A percentile compares a stretch with the other conserved stretches of the same genome.
Conservation (phyloP, 2,113 vertebrate genomes). For the Upupa epops region DNA sequence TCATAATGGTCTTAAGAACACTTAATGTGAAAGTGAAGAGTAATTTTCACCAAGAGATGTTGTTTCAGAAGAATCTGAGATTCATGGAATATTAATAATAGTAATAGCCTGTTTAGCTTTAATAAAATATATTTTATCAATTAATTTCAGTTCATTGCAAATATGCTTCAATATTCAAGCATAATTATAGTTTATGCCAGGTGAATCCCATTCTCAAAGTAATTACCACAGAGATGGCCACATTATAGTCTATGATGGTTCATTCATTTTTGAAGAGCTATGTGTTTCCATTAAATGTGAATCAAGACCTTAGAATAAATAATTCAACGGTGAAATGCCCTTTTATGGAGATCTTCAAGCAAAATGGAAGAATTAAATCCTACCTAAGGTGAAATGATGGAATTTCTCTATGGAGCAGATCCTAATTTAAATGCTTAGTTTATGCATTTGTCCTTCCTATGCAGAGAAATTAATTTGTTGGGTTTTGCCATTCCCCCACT, state of each 20-base stretch:
- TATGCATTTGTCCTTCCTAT: neutral
- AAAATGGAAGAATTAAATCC: neutral
- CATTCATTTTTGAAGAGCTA: neutral
- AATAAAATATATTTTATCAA: neutral
- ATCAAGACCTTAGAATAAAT: constrained; percentile 3
- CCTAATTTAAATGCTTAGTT: neutral
- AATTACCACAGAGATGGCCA: constrained; percentile 4
- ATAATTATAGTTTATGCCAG: neutral
- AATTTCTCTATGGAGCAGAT: neutral
- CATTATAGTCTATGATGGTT: neutral
- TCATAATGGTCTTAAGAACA: neutral
- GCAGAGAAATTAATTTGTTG: neutral
- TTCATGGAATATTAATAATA: neutral
- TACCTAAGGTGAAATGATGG: neutral
- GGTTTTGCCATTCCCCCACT: neutral
- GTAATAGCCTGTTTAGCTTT: neutral
- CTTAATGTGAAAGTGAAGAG: neutral
- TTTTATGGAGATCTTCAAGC: neutral
- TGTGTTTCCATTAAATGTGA: constrained; percentile 1
- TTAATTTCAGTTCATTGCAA: neutral
- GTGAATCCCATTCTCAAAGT: neutral
- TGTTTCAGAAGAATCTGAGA: neutral
- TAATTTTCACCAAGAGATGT: neutral
- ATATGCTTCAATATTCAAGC: neutral
- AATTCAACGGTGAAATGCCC: neutral